A percentile compares a stretch with the other conserved stretches of the same genome.
Evolutionary conservation across 2,113 vertebrate species (phyloP).

Genomic region (Cryptomyrus ogoouensis): DNA sequence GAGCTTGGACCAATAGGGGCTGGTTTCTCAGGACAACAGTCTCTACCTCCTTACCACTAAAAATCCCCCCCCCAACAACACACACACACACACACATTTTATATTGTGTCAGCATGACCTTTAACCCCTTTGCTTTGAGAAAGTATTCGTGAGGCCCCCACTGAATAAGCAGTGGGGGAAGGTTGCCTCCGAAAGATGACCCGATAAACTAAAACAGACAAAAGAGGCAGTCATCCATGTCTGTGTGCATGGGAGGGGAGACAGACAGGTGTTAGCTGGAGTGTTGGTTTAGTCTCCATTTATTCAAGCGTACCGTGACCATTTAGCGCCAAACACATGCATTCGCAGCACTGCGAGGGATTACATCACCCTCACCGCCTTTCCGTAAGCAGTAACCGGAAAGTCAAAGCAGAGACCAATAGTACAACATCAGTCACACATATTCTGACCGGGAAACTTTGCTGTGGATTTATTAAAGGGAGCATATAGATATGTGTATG

Average conservation of each 20-base stretch:
- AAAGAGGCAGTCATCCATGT: background rate
- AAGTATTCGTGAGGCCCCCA: background rate
- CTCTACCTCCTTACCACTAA: background rate
- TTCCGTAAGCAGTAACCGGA: background rate
- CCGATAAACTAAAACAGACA: background rate
- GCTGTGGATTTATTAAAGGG: background rate
- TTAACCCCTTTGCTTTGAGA: background rate
- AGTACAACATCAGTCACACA: background rate
- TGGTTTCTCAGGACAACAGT: background rate
- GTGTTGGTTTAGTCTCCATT: conserved; percentile 9
- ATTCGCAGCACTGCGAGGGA: background rate
- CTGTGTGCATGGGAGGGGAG: background rate
- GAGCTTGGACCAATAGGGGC: background rate
- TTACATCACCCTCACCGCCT: background rate
- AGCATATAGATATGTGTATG: background rate
- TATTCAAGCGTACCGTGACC: background rate
- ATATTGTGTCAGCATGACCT: conserved; percentile 6
- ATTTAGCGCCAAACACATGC: background rate
- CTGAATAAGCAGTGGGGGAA: background rate
- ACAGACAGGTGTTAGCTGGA: background rate
- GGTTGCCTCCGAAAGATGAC: background rate
- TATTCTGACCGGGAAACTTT: background rate
- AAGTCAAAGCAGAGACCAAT: background rate
- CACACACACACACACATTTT: background rate
- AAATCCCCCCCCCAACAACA: background rate